These are phyloP conservation scores for Sebastolobus altivelis DNA, from an alignment of 2,797 vertebrate species.

Conservation along the genomic window DNA sequence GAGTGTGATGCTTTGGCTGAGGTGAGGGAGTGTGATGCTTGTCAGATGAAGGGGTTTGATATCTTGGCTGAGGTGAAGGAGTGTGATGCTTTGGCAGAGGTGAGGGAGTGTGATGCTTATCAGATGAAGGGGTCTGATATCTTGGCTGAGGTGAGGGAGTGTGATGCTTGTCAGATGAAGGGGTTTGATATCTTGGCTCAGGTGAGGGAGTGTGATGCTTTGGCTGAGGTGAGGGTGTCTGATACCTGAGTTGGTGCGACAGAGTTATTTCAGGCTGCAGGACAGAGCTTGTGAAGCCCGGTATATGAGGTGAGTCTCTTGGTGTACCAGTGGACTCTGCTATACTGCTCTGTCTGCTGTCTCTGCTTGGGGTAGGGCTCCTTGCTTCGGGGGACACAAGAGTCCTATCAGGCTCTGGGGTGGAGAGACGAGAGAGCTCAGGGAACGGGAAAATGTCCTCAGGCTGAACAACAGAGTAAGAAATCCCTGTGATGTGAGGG, in stretches of 20 bases:
- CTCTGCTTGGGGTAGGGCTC: constrained; percentile 43
- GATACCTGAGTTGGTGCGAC: constrained; percentile 41
- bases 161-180: constrained; percentile 39
- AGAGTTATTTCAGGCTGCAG: constrained; percentile 51
- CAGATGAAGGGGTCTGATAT: constrained; percentile 43
- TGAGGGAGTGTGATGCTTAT: constrained; percentile 49
- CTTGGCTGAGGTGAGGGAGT: constrained; percentile 54
- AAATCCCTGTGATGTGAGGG: constrained; percentile 76
- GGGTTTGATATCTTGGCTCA: constrained; percentile 50
- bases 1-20: constrained; percentile 51
- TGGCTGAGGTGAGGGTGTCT: constrained; percentile 63
- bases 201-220: constrained; percentile 52
- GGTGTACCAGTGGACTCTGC: constrained; percentile 40
- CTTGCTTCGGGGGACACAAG: constrained; percentile 44
- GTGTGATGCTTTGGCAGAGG: constrained; percentile 46
- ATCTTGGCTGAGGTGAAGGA: constrained; percentile 54
- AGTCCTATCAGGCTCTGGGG: constrained; percentile 49
- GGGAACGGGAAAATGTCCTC: constrained; percentile 64
- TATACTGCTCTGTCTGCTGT: constrained; percentile 37
- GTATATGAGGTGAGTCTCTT: constrained; percentile 42
- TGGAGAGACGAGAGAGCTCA: constrained; percentile 59
- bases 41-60: constrained; percentile 52
- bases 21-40: constrained; percentile 52
- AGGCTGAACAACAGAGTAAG: constrained; percentile 72
- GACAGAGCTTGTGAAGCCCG: constrained; percentile 38